Conservation (phyloP, 2,797 vertebrate species). For the Etheostoma nigrum region DNA sequence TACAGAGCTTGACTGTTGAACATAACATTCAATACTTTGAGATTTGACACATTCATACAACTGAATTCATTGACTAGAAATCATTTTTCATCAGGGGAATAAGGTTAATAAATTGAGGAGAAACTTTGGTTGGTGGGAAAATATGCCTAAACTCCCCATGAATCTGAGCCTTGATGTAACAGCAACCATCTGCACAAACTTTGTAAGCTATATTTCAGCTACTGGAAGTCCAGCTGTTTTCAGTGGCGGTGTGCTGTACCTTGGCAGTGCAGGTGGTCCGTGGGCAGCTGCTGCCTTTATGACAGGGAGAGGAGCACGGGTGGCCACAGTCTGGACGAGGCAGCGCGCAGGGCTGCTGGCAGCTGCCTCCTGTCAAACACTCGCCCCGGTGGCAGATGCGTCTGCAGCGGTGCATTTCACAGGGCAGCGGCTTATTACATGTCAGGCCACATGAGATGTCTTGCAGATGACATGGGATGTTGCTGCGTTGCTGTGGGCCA, state of each 20-base stretch:
- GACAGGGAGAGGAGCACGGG: constrained; percentile 92
- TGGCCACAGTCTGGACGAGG: constrained; percentile 92
- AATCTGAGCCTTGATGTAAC: constrained; percentile 18
- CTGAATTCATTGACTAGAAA: constrained; percentile 20
- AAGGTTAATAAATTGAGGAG: constrained; percentile 9
- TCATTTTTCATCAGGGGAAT: constrained; percentile 9
- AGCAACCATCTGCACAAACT: constrained; percentile 51
- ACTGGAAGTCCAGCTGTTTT: constrained; percentile 43
- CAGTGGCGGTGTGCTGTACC: constrained; percentile 78
- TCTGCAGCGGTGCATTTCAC: constrained; percentile 93
- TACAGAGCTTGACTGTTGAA: constrained; percentile 7
- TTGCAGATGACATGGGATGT: constrained; percentile 96
- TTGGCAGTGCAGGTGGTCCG: constrained; percentile 89
- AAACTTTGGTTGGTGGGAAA: constrained; percentile 27
- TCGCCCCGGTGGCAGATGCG: constrained; percentile 95
- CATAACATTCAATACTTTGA: constrained; percentile 10
- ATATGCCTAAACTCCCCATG: constrained; percentile 5
- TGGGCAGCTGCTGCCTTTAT: constrained; percentile 89
- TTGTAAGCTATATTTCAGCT: constrained; percentile 23
- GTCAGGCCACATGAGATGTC: constrained; percentile 97
- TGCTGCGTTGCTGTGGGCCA: constrained; percentile 90
- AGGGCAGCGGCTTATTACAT: constrained; percentile 90
- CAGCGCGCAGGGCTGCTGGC: constrained; percentile 91
- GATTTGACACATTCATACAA: constrained; percentile 10
- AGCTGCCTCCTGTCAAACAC: constrained; percentile 89